A percentile compares a stretch with the other conserved stretches of the same genome.
Evolutionary conservation across 2,113 vertebrate genomes (phyloP).

Genomic region (Gracilinanus agilis): DNA sequence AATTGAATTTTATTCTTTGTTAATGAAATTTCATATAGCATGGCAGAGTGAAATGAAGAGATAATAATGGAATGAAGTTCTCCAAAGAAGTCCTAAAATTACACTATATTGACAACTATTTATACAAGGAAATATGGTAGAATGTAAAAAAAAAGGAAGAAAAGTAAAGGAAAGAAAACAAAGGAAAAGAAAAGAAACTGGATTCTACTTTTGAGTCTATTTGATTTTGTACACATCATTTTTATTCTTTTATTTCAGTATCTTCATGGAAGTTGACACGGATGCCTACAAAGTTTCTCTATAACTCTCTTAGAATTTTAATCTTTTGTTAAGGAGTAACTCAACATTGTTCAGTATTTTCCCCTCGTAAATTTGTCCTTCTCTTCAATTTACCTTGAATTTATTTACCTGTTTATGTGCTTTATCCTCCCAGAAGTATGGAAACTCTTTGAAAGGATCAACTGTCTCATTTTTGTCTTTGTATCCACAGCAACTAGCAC

Average conservation of each 20-base stretch:
- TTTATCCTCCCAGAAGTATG: not conserved
- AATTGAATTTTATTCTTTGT: not conserved
- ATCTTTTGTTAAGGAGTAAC: not conserved
- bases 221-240: not conserved
- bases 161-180: not conserved
- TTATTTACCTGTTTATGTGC: not conserved
- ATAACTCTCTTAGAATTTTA: not conserved
- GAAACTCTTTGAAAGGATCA: not conserved
- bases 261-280: not conserved
- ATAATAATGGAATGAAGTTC: not conserved
- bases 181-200: not conserved
- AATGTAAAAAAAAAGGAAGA: not conserved
- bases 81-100: not conserved
- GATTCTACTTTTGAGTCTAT: not conserved
- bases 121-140: not conserved
- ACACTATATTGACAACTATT: not conserved
- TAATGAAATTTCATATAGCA: not conserved
- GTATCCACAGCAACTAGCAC: not conserved
- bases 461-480: not conserved
- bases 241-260: not conserved
- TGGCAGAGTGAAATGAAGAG: not conserved
- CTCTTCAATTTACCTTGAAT: not conserved
- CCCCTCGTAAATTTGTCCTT: not conserved
- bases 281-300: not conserved
- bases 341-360: not conserved